Evolutionary conservation across 1,140 invertebrate genomes (phyloP).

Genomic region (Orchestia grillus): DNA sequence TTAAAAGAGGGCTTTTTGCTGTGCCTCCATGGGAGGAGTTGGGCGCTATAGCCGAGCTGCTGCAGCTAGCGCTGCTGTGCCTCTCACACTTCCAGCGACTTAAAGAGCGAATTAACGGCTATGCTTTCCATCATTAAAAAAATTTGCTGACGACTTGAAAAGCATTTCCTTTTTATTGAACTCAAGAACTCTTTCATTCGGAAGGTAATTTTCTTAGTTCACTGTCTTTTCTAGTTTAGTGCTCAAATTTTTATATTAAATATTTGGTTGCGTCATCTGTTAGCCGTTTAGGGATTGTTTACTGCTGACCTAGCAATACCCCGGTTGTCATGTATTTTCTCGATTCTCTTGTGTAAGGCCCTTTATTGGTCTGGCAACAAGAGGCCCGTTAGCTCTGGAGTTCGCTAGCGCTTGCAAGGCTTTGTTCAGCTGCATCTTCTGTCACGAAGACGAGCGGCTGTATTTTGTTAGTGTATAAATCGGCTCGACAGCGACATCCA

Average conservation of each 20-base stretch:
- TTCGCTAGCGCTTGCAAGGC: slow-evolving; percentile 4
- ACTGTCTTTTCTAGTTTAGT: neutral
- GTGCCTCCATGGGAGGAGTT: slow-evolving; percentile 23
- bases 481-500: slow-evolving; percentile 45
- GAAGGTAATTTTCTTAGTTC: neutral
- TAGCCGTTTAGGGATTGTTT: neutral
- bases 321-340: neutral
- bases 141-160: neutral
- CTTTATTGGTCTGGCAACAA: neutral
- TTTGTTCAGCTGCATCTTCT: slow-evolving; percentile 18
- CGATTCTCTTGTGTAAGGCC: neutral
- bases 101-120: neutral
- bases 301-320: neutral
- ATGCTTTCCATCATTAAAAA: neutral
- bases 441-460: slow-evolving; percentile 44
- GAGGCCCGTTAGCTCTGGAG: neutral
- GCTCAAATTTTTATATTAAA: neutral
- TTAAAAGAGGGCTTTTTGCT: slow-evolving; percentile 46
- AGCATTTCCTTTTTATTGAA: neutral
- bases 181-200: neutral
- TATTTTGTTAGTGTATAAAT: slow-evolving; percentile 47
- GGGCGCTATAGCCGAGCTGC: neutral
- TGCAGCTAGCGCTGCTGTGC: neutral
- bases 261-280: neutral
- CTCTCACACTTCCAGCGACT: slow-evolving; percentile 19